A percentile compares a stretch with the other conserved stretches of the same genome.
These are phyloP conservation scores for Balaenoptera acutorostrata DNA, from an alignment of 2,113 vertebrate genomes.

Conservation along the genomic window DNA sequence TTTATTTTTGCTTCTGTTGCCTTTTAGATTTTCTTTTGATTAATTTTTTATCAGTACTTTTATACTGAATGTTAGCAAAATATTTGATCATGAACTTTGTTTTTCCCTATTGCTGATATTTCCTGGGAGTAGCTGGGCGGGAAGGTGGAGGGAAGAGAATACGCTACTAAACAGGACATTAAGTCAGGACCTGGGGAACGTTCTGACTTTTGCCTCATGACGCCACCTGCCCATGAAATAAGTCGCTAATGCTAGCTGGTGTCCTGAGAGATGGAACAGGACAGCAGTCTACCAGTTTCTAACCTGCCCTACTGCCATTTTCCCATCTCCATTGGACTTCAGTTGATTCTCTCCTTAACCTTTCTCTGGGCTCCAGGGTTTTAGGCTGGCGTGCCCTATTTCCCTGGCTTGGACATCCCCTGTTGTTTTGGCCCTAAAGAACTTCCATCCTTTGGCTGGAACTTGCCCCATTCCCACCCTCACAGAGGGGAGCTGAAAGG, in stretches of 20 bases:
- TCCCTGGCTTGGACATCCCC: neutral
- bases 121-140: neutral
- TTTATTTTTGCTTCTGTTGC: neutral
- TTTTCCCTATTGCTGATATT: neutral
- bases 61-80: neutral
- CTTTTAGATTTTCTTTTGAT: neutral
- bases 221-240: neutral
- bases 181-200: neutral
- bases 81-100: neutral
- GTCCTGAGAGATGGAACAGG: neutral
- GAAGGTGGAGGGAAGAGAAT: neutral
- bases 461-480: accelerated
- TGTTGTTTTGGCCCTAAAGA: neutral
- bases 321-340: neutral
- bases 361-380: neutral
- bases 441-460: neutral
- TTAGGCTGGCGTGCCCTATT: neutral
- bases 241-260: neutral
- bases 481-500: neutral
- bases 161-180: neutral
- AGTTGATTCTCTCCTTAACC: neutral
- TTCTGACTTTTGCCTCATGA: neutral
- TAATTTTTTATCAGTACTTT: neutral
- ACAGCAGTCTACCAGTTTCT: too few species aligned
- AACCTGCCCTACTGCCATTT: neutral